Conservation (phyloP, 1,140 invertebrate species). For the Pristionchus pacificus region DNA sequence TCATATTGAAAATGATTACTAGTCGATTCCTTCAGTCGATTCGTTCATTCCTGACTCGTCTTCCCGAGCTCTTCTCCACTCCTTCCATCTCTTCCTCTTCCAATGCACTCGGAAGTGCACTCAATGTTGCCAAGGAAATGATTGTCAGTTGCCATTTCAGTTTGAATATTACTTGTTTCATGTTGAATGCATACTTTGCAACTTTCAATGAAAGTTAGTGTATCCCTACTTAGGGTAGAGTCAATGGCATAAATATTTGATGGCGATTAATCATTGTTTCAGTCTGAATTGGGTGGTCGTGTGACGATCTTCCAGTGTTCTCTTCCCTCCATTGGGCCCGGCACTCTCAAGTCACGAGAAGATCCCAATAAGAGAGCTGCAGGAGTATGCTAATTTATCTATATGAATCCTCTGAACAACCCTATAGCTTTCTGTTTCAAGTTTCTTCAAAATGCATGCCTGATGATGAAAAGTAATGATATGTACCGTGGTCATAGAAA, state of each 20-base stretch:
- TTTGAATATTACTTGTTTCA: too few species aligned
- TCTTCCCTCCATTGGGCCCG: slow-evolving; percentile 84
- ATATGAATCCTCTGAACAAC: neutral
- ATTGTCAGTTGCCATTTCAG: slow-evolving; percentile 70
- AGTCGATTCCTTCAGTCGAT: slow-evolving; percentile 61
- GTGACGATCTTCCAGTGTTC: slow-evolving; percentile 88
- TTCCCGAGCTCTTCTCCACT: slow-evolving; percentile 73
- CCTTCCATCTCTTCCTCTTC: slow-evolving; percentile 69
- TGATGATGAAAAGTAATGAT: too few species aligned
- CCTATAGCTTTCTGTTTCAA: too few species aligned
- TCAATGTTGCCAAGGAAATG: slow-evolving; percentile 85
- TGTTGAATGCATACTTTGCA: too few species aligned
- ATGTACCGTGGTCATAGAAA: too few species aligned
- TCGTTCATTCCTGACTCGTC: slow-evolving; percentile 72
- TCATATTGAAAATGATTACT: neutral
- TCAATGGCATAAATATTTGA: slow-evolving; percentile 1
- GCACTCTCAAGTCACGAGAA: slow-evolving; percentile 76
- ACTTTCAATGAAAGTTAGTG: too few species aligned
- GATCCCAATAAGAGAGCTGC: slow-evolving; percentile 76
- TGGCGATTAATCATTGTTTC: slow-evolving; percentile 50
- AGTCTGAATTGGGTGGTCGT: slow-evolving; percentile 85
- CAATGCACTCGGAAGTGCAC: slow-evolving; percentile 81
- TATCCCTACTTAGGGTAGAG: too few species aligned
- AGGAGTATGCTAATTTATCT: slow-evolving; percentile 62
- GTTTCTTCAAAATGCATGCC: too few species aligned